A percentile compares a stretch with the other conserved stretches of the same genome.
These are phyloP conservation scores for Cecidostiba fungosa DNA, from an alignment of 2,888 invertebrate genomes.

Conservation along the genomic window DNA sequence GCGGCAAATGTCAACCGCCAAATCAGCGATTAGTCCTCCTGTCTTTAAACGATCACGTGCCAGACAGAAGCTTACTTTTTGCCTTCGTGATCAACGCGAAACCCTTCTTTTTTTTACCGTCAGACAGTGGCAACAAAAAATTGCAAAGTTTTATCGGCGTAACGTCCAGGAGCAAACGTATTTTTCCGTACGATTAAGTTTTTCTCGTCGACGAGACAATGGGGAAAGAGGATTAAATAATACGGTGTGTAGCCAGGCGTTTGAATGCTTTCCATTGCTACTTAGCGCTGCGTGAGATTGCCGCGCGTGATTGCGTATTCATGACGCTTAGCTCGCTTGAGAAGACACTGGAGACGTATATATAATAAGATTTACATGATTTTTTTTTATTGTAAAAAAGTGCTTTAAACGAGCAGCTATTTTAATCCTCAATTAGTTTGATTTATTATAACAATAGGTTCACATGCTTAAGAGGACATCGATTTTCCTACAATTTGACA, in stretches of 20 bases:
- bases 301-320: background rate
- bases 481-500: background rate
- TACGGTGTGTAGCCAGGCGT: background rate
- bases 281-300: background rate
- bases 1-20: slow-evolving; percentile 47
- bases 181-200: slow-evolving; percentile 50
- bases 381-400: background rate
- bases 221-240: slow-evolving; percentile 28
- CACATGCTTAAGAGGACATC: background rate
- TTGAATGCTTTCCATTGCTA: background rate
- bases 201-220: slow-evolving; percentile 26
- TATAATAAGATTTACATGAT: background rate
- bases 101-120: background rate
- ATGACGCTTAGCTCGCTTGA: background rate
- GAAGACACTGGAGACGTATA: background rate
- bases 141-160: background rate
- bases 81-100: slow-evolving; percentile 19
- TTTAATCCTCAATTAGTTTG: background rate
- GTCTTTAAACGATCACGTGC: slow-evolving; percentile 31
- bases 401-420: background rate
- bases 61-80: background rate
- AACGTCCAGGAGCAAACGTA: slow-evolving; percentile 3
- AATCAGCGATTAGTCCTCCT: slow-evolving; percentile 49
- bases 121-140: slow-evolving; percentile 21
- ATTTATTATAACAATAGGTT: background rate